Evolutionary conservation across 2,888 invertebrate species (phyloP), one percentile per base, ranked within the genome.

Genomic region (Tigriopus californicus): DNA sequence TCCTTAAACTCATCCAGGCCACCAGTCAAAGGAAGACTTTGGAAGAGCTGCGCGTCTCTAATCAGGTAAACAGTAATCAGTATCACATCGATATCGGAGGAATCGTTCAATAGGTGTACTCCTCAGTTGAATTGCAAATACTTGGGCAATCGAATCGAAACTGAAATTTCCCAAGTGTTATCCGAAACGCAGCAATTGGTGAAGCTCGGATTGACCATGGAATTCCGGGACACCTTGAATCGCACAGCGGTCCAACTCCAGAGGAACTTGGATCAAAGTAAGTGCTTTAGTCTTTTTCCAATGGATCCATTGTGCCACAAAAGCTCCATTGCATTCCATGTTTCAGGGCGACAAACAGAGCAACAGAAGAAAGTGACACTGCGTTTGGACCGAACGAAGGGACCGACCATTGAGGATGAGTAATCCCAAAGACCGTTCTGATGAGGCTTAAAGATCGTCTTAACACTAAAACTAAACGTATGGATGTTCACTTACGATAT

Each of bases 141-240:
- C 11, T 51, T 51, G 15, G 52, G 52, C 15, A 20, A 51, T 51
- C 52, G 24, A 51, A 51, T 25, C 15, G 52, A 51, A 25, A 18
- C n/a, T 11, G 52, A 51, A 22, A 51, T 51, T 12, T 20, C 25
- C 22, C 52, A 18, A 24, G 25, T n/a, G 12, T n/a, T 51, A 22
- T n/a, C 20, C 15, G 22, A 51, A 20, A 22, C 22, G 15, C 52
- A 18, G 12, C 22, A 51, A 22, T 25, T 51, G 12, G 20, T 51
- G 24, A 51, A 51, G 33, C 33, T 51, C 15, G 52, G 52, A 2
- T 15, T 51, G 15, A 51, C 52, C 25, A 51, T 51, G 52, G 52
- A 51, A 20, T 51, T 51, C 22, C 20, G 52, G 12, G 52, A 51
- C 22, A 15, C 52, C 4, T 25, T 51, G 8, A 51, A 51, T n/a